phyloP scores from a whole-genome alignment of 2,113 vertebrate species.

The Lagopus leucura region DNA sequence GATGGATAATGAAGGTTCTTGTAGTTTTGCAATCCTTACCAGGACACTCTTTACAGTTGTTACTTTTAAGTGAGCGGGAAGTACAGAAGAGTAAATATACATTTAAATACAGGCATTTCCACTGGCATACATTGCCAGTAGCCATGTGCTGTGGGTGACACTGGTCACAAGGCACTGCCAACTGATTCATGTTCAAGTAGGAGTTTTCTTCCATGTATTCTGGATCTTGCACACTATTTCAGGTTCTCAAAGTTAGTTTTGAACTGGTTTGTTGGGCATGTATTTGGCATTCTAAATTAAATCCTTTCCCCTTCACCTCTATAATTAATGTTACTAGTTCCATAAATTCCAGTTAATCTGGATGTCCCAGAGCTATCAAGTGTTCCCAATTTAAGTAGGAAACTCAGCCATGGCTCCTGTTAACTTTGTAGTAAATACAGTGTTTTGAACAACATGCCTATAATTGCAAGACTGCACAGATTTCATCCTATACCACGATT shows the following conservation, averaged over 20 bases:
- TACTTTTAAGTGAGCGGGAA: not conserved
- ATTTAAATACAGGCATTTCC: not conserved
- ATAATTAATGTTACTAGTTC: not conserved
- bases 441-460: not conserved
- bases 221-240: not conserved
- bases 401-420: not conserved
- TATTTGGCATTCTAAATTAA: not conserved
- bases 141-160: not conserved
- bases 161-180: not conserved
- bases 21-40: conserved; percentile 1
- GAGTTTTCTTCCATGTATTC: not conserved
- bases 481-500: not conserved
- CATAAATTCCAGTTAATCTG: not conserved
- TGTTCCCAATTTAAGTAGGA: not conserved
- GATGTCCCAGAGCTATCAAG: not conserved
- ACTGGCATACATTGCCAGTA: not conserved
- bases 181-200: not conserved
- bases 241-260: not conserved
- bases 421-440: not conserved
- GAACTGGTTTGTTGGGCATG: not conserved
- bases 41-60: not conserved
- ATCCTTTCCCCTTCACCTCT: not conserved
- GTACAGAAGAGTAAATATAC: not conserved
- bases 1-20: conserved; percentile 59
- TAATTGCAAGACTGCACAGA: not conserved